Evolutionary conservation across 2,888 invertebrate genomes (phyloP), one percentile per base, ranked within the genome.

Genomic region (Pherbina coryleti): DNA sequence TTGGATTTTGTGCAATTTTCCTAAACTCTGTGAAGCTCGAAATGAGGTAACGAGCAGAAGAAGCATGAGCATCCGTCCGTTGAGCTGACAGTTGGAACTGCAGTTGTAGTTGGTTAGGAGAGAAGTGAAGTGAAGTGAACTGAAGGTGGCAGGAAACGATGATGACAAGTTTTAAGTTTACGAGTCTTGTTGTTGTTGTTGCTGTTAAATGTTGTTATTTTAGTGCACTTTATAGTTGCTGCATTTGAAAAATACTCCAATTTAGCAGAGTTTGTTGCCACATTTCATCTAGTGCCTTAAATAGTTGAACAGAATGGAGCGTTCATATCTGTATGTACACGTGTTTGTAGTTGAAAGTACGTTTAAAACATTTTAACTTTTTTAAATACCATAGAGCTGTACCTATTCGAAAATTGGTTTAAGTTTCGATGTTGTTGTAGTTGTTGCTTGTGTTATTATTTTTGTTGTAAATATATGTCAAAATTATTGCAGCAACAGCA

Each of bases 111-210:
- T 44, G 44, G 44, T 44, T 11, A 1, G 44, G 44, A 28, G 57
- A 4, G 19, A 19, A 22, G 19, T 5, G 55, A 55, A 55, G 55
- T 22, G 51, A 3, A 51, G 51, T 2, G 22, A 5, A n/a, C n/a
- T n/a, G n/a, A 55, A 55, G 55, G 9, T 25, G 22, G 25, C 28
- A 11, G 57, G 28, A 28, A 44, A 44, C 7, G 44, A 60, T 28
- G 57, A 60, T 60, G 57, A 60, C 57, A 60, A 60, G 25, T 60
- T 55, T 60, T 25, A 60, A 28, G 57, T 60, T 60, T 60, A 60
- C 57, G 57, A 60, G 25, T 25, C 14, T 60, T 60, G 57, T 28
- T 44, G 57, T 60, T 60, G 57, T 60, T 60, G 7, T 44, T 60
- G 57, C 22, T 57, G 19, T 57, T n/a, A 9, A 22, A 22, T 22